Conservation (phyloP, 2,797 vertebrate species). For the Loriculus beryllinus region DNA sequence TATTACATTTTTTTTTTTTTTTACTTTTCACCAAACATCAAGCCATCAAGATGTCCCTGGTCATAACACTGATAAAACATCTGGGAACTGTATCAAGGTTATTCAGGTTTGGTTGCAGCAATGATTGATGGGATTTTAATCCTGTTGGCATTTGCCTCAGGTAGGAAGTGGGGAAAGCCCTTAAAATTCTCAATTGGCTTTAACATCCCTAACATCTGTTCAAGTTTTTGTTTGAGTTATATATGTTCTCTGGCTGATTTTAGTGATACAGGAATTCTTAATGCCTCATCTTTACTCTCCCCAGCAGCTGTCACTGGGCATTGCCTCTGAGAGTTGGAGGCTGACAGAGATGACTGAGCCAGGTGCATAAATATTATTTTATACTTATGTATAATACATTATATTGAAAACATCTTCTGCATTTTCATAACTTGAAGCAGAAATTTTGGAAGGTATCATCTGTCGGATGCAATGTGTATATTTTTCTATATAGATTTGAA, state of each 20-base stretch:
- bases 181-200: slow-evolving; percentile 37
- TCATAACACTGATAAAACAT: background rate
- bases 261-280: slow-evolving; percentile 29
- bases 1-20: background rate
- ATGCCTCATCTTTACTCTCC: slow-evolving; percentile 15
- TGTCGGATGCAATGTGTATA: background rate
- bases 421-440: background rate
- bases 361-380: slow-evolving; percentile 62
- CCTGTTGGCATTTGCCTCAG: slow-evolving; percentile 27
- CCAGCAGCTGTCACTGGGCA: slow-evolving; percentile 55
- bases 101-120: background rate
- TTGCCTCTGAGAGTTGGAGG: slow-evolving; percentile 35
- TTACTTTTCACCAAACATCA: background rate
- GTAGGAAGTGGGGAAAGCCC: slow-evolving; percentile 49
- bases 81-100: slow-evolving; percentile 13
- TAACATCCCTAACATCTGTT: slow-evolving; percentile 53
- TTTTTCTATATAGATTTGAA: background rate
- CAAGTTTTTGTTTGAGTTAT: slow-evolving; percentile 38
- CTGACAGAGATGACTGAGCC: slow-evolving; percentile 18
- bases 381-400: background rate
- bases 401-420: slow-evolving; percentile 20
- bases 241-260: slow-evolving; percentile 40
- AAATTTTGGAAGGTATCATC: background rate
- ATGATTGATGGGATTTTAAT: slow-evolving; percentile 58
- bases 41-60: background rate